These are phyloP conservation scores for Clarias fuscus DNA, from an alignment of 2,797 vertebrate species.

Conservation along the genomic window DNA sequence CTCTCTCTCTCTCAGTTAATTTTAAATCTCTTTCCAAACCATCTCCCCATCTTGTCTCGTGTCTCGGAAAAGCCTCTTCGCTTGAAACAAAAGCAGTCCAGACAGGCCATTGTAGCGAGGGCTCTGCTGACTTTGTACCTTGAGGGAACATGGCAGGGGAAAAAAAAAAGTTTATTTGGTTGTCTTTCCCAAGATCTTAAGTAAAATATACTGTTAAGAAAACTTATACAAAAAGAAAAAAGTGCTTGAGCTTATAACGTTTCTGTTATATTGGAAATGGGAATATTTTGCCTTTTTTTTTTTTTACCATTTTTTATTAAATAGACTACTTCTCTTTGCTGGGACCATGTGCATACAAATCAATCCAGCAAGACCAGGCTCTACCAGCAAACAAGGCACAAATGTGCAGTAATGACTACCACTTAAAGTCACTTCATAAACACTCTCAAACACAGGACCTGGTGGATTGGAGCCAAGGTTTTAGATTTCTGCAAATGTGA, in stretches of 20 bases:
- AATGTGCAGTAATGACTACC: slow-evolving; percentile 77
- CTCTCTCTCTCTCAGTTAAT: slow-evolving; percentile 33
- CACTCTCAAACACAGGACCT: slow-evolving; percentile 74
- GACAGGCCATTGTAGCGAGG: slow-evolving; percentile 52
- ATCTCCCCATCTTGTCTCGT: slow-evolving; percentile 55
- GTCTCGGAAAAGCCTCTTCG: slow-evolving; percentile 63
- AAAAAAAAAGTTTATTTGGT: slow-evolving; percentile 75
- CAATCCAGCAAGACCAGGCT: slow-evolving; percentile 64
- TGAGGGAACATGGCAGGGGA: slow-evolving; percentile 67
- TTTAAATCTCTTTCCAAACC: slow-evolving; percentile 56
- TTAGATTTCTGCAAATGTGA: slow-evolving; percentile 62
- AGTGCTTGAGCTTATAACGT: too few relatives aligned
- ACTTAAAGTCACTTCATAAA: slow-evolving; percentile 78
- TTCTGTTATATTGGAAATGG: neutral
- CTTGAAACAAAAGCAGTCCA: slow-evolving; percentile 58
- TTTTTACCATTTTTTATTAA: slow-evolving; percentile 42
- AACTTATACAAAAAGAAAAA: slow-evolving; percentile 58
- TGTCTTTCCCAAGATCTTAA: slow-evolving; percentile 72
- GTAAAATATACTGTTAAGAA: slow-evolving; percentile 73
- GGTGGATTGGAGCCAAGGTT: slow-evolving; percentile 52
- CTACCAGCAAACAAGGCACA: slow-evolving; percentile 70
- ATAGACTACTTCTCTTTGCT: slow-evolving; percentile 66
- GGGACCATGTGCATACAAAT: slow-evolving; percentile 70
- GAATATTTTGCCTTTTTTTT: neutral
- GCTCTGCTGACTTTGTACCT: slow-evolving; percentile 67